Base-by-base conservation (phyloP, 2,888 invertebrate genomes). In the Ochropleura leucogaster region DNA sequence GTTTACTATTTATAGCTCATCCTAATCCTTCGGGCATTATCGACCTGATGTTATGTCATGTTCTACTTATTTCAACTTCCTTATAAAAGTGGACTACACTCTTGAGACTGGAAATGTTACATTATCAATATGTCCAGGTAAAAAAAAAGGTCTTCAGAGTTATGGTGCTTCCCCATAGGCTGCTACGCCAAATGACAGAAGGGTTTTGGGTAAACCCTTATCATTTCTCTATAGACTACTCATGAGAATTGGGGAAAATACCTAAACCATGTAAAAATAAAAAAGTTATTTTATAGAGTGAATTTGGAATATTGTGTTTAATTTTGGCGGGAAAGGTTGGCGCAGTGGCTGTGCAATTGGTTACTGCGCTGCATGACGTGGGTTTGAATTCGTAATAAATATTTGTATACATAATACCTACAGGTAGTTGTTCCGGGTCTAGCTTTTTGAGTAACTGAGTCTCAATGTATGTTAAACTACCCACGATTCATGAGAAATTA, bases 151-250 rank as follows among this genome's bases (percentile, higher is more conserved):
- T 42, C 71, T 14, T 10, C 20, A 18, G 14, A 16, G 30, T 16
- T 59, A 42, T 18, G 14, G 16, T 18, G 4, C 12, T 71, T 68
- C 18, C 20, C 71, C 8, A 47, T 49, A 47, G 47, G 47, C 18
- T 49, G 9, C 18, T 14, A 40, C 16, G 14, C 44, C 40, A 12
- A 51, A 60, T n/a, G 30, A 30, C n/a, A 44, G 0, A 49, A 59
- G 14, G 20, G 4, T 10, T 59, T 72, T 69, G 40, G n/a, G 55
- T 55, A 20, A 4, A 20, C 46, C 44, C 46, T 49, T 2, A 30
- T 14, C 10, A 59, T 71, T 59, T 71, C 49, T 71, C 49, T 71
- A 44, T 59, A 59, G n/a, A 71, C 70, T 70, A 30, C 3, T 0
- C 44, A 30, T 44, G 4, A n/a, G 18, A 59, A 30, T 20, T 47